Evolutionary conservation across 2,888 invertebrate genomes (phyloP), one percentile per base, ranked within the genome.

Genomic region (Homarus gammarus): DNA sequence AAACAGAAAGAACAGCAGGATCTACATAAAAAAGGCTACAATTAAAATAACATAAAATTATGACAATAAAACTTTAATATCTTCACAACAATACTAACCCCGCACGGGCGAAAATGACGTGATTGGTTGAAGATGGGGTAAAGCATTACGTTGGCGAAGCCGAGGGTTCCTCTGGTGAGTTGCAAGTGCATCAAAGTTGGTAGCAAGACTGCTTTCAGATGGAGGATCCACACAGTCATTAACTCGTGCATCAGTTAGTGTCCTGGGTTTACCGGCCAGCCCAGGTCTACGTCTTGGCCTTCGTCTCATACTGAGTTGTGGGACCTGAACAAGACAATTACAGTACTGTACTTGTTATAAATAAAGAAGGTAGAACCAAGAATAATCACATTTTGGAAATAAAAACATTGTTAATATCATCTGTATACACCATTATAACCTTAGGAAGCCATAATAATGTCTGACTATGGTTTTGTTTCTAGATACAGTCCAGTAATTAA

Each of bases 101-200:
- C 22, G 40, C 40, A 73, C n/a, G n/a, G 73, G 73, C 15, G 73
- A 73, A 36, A 73, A 40, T 40, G 73, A 73, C 36, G 73, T 73
- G 10, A 73, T 73, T 36, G 73, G 73, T 27, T 73, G 73, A 40
- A 73, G 73, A 8, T 2, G 73, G 3, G 73, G 38, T 27, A 64
- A 27, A 27, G n/a, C 31, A 27, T 64, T 27, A 27, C 27, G 64
- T 1, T 27, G 27, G 12, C 12, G 6, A 12, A 64, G 27, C 8
- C 22, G 64, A 27, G 27, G 27, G 12, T 5, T 27, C 18, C 1
- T 3, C 27, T 27, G n/a, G 27, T 27, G 27, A 5, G 5, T 27
- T 27, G 15, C 27, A 27, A 10, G 31, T 27, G 31, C 10, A 27
- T 64, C 31, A 27, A 64, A 64, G 5, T 5, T 27, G 2, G 64